Evolutionary conservation across 2,888 invertebrate genomes (phyloP), one percentile per base, ranked within the genome.

Genomic region (Ennomos quercinarius): DNA sequence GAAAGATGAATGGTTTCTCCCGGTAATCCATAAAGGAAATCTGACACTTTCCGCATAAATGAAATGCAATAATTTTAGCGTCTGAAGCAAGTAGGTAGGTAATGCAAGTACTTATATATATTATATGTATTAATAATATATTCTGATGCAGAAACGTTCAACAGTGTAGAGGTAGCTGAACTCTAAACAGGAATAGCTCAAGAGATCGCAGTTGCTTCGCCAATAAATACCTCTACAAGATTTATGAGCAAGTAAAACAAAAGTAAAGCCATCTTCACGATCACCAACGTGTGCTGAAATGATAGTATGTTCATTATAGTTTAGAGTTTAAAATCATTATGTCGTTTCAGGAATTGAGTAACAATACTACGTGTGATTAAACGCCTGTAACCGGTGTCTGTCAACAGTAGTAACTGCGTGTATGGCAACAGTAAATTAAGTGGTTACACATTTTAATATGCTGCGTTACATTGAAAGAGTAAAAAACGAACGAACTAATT

Each of bases 401-500:
- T 57, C 35, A 39, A 57, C 57, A 54, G 56, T 44, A 54, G 76
- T 77, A 82, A 86, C 81, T 62, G 73, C 78, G 78, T 84, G 78
- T 84, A 81, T 86, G 84, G 84, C 78, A 86, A 87, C 88, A 86
- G 82, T 84, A 77, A 89, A 86, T 88, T 87, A 88, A 81, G 80
- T 78, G 80, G 79, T 73, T 81, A 87, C 77, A 84, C 87, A 86
- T 89, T 88, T 89, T 87, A 89, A 90, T 91, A 89, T 83, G 84
- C 77, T 77, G 78, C 74, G 83, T 86, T 86, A 86, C 86, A 87
- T 88, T 86, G 80, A 81, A 87, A 89, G 87, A 90, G 88, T 91
- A 89, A 91, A n/a, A 89, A 91, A 90, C 84, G 89, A 89, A 84
- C 87, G 86, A 87, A 91, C 86, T 91, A 92, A 92, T 91, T 92